phyloP scores from a whole-genome alignment of 2,113 vertebrate genomes.

The Paedocypris sp. region DNA sequence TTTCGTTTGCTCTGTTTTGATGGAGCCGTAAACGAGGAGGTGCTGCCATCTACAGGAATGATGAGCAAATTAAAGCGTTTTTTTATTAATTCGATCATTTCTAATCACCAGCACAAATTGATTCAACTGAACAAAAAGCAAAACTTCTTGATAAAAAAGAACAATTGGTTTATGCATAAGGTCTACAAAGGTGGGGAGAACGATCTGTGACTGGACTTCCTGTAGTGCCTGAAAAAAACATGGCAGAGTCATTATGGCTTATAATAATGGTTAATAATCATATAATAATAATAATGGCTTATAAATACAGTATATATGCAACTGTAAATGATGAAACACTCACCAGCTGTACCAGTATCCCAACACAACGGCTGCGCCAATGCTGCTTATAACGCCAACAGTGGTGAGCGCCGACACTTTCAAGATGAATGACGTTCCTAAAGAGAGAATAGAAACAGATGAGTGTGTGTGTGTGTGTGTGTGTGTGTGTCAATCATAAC shows the following conservation, averaged over 20 bases:
- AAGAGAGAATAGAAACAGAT: neutral
- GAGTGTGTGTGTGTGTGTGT: too few species aligned
- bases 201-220: neutral
- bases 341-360: slow-evolving; percentile 48
- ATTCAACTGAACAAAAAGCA: too few species aligned
- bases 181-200: neutral
- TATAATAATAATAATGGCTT: neutral
- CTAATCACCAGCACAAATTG: too few species aligned
- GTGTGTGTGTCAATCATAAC: too few species aligned
- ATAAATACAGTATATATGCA: neutral
- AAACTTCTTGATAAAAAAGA: neutral
- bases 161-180: neutral
- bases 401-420: slow-evolving; percentile 43
- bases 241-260: neutral
- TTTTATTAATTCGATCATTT: too few species aligned
- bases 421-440: slow-evolving; percentile 52
- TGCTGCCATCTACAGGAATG: too few species aligned
- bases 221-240: neutral
- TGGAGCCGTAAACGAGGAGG: too few species aligned
- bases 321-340: too few species aligned
- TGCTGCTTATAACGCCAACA: slow-evolving; percentile 36
- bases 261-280: neutral
- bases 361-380: slow-evolving; percentile 33
- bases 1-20: too few species aligned
- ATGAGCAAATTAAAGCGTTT: too few species aligned